These are phyloP conservation scores for Nothobranchius furzeri DNA, from an alignment of 2,113 vertebrate genomes.

Conservation along the genomic window DNA sequence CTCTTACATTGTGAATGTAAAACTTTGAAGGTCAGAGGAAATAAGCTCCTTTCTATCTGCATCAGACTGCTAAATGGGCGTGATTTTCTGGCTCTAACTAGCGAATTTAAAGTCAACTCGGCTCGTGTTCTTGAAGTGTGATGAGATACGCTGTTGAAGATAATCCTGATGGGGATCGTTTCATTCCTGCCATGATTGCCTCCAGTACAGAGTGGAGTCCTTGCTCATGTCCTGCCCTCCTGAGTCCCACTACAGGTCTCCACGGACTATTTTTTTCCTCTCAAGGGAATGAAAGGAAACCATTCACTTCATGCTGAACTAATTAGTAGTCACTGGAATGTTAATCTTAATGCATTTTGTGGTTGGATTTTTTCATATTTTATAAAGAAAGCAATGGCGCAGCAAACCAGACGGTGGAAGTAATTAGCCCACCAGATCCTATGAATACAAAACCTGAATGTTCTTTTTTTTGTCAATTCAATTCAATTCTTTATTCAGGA, in stretches of 20 bases:
- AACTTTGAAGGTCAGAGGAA: slow-evolving; percentile 57
- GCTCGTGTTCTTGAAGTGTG: not conserved
- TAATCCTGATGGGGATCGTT: slow-evolving; percentile 2
- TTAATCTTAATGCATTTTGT: not conserved
- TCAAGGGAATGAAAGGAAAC: slow-evolving; percentile 5
- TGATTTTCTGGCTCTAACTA: not conserved
- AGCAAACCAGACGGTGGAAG: too few species aligned
- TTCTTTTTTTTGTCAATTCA: too few species aligned
- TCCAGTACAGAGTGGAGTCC: not conserved
- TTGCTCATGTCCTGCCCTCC: not conserved
- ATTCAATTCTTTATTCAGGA: too few species aligned
- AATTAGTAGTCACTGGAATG: slow-evolving; percentile 16
- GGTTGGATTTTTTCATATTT: too few species aligned
- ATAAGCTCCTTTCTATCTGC: slow-evolving; percentile 14
- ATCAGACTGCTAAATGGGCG: slow-evolving; percentile 4
- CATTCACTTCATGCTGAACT: slow-evolving; percentile 18
- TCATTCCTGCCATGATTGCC: too few species aligned
- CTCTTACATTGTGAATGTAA: slow-evolving; percentile 32
- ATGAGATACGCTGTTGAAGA: slow-evolving; percentile 11
- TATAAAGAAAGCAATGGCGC: too few species aligned
- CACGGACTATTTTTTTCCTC: slow-evolving; percentile 7
- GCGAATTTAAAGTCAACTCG: not conserved
- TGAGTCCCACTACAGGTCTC: slow-evolving; percentile 22
- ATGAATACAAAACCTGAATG: not conserved
- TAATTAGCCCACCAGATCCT: not conserved